phyloP scores from a whole-genome alignment of 2,888 invertebrate genomes.

The Leptopilina myrica region DNA sequence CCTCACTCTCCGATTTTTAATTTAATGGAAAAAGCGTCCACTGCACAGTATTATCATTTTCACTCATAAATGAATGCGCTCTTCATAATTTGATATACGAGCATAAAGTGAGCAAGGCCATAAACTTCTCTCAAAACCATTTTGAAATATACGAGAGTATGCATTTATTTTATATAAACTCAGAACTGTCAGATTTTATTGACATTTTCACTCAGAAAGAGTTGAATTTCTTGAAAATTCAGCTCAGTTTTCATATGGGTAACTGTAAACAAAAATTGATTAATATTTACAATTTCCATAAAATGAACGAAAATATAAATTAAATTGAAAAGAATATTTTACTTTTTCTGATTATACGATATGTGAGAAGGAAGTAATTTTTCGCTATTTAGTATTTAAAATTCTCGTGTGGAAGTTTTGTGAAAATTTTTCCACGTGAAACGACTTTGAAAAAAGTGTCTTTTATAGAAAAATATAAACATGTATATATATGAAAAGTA shows the following conservation, averaged over 20 bases:
- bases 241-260: neutral
- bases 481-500: too few species aligned
- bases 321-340: too few species aligned
- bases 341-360: too few species aligned
- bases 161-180: constrained; percentile 20
- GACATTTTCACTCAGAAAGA: constrained; percentile 8
- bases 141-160: constrained; percentile 10
- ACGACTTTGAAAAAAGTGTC: too few species aligned
- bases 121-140: neutral
- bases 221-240: constrained; percentile 3
- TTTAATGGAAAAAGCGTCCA: neutral
- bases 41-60: neutral
- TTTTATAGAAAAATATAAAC: too few species aligned
- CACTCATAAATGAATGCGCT: constrained; percentile 10
- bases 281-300: too few species aligned
- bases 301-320: too few species aligned
- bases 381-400: too few species aligned
- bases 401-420: too few species aligned
- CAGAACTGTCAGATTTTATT: constrained; percentile 9
- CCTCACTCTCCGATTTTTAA: neutral
- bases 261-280: neutral
- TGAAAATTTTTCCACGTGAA: too few species aligned
- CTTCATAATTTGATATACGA: constrained; percentile 15
- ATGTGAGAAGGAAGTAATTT: too few species aligned
- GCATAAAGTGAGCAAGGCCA: neutral